Percentiles rank a stretch among this genome's conserved stretches.
These are phyloP conservation scores for Bombus pascuorum DNA, from an alignment of 1,140 invertebrate species.

Conservation along the genomic window DNA sequence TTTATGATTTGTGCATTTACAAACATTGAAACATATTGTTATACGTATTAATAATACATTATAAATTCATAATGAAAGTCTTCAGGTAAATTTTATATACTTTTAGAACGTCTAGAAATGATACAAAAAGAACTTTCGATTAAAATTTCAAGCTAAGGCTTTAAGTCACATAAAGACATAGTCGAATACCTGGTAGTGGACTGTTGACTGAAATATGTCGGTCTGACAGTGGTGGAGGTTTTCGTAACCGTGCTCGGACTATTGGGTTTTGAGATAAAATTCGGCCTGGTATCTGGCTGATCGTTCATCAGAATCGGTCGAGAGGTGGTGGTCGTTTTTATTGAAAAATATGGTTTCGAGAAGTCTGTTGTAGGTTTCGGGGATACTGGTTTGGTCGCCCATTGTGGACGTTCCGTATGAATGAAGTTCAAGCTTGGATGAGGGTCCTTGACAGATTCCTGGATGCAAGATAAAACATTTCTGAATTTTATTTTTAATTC, in stretches of 20 bases:
- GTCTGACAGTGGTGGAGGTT: constrained; percentile 57
- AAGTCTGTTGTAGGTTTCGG: constrained; percentile 72
- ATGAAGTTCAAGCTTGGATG: constrained; percentile 72
- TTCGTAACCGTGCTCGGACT: constrained; percentile 46
- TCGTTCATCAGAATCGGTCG: constrained; percentile 62
- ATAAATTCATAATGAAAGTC: too few species aligned
- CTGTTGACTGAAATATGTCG: constrained; percentile 64
- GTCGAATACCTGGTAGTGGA: constrained; percentile 76
- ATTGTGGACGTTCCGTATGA: constrained; percentile 76
- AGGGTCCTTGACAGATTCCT: constrained; percentile 59
- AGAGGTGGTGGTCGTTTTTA: constrained; percentile 75
- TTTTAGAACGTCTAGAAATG: background rate
- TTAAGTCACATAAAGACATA: constrained; percentile 43
- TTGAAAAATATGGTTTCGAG: constrained; percentile 75
- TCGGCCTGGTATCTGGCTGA: constrained; percentile 71
- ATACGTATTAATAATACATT: too few species aligned
- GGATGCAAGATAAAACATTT: background rate
- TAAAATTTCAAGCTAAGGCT: background rate
- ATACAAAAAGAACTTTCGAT: background rate
- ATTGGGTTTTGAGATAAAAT: constrained; percentile 75
- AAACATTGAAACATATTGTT: too few species aligned
- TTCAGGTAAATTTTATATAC: background rate
- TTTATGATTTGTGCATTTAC: background rate
- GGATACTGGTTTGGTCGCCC: constrained; percentile 75
- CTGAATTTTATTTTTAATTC: background rate